A percentile compares a stretch with the other conserved stretches of the same genome.
Conservation (phyloP, 2,888 invertebrate species). For the Globia sparganii region DNA sequence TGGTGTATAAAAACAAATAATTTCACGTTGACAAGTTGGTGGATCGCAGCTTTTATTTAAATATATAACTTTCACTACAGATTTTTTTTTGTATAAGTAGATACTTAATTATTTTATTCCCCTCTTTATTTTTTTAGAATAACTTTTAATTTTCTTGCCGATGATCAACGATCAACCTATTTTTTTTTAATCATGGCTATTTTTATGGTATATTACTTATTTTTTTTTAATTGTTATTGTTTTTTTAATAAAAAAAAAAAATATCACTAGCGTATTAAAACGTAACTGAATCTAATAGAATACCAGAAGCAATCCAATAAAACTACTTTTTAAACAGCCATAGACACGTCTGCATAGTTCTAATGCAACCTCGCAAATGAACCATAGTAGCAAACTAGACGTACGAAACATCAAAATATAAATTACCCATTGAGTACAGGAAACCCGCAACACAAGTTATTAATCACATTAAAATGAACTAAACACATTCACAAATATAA, state of each 20-base stretch:
- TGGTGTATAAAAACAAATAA: too few relatives aligned
- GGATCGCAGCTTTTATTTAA: background rate
- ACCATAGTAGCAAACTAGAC: background rate
- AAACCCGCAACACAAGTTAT: conserved; percentile 22
- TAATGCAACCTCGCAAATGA: conserved; percentile 44
- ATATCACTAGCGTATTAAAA: background rate
- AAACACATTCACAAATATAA: conserved; percentile 40
- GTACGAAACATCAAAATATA: conserved; percentile 27
- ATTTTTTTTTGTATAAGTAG: background rate
- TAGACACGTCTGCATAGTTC: conserved; percentile 46
- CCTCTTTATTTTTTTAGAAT: background rate
- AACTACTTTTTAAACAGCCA: background rate
- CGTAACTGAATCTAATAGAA: background rate
- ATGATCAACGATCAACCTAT: background rate
- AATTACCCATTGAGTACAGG: conserved; percentile 62
- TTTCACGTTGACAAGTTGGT: too few relatives aligned
- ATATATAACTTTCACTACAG: too few relatives aligned
- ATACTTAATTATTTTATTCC: background rate
- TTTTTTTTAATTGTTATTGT: background rate
- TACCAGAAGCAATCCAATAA: background rate
- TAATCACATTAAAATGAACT: conserved; percentile 44
- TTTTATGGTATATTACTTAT: background rate
- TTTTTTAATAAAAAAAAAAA: too few relatives aligned
- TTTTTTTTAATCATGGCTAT: background rate
- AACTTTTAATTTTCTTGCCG: background rate